Evolutionary conservation across 1,140 invertebrate species (phyloP).

Genomic region (Mesaphorura yosii): DNA sequence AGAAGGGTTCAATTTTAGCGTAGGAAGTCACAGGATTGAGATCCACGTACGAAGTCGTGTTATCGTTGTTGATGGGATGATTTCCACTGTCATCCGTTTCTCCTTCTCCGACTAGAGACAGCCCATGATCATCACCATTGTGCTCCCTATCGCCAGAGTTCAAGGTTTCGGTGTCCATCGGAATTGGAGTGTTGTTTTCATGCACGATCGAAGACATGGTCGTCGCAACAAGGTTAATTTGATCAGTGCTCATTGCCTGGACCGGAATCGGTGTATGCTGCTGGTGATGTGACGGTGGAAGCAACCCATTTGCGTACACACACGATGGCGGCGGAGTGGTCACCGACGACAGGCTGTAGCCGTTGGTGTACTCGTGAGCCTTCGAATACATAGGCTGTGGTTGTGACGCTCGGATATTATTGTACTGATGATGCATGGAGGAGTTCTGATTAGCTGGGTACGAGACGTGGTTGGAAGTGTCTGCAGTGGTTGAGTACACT

Average conservation of each 20-base stretch:
- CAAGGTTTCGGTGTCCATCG: too few species aligned
- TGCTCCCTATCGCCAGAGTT: too few species aligned
- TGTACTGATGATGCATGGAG: constrained; percentile 6
- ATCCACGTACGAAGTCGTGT: constrained; percentile 16
- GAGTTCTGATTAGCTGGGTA: not conserved
- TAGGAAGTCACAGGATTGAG: constrained; percentile 25
- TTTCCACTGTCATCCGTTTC: too few species aligned
- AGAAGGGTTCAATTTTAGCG: constrained; percentile 55
- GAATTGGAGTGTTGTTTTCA: too few species aligned
- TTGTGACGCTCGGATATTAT: constrained; percentile 4
- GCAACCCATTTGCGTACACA: not conserved
- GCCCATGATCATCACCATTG: too few species aligned
- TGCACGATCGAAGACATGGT: too few species aligned
- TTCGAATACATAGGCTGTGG: not conserved
- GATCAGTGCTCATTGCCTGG: too few species aligned
- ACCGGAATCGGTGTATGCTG: not conserved
- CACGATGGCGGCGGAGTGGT: not conserved
- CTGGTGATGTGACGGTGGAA: constrained; percentile 2
- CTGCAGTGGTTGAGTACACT: not conserved
- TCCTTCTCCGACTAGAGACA: too few species aligned
- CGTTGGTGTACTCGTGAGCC: constrained; percentile 9
- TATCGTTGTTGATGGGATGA: not conserved
- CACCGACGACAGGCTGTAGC: constrained; percentile 5
- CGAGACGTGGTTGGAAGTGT: not conserved
- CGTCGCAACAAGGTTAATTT: too few species aligned